These are phyloP conservation scores for Spodoptera picta DNA, from an alignment of 2,888 invertebrate species.

Conservation along the genomic window DNA sequence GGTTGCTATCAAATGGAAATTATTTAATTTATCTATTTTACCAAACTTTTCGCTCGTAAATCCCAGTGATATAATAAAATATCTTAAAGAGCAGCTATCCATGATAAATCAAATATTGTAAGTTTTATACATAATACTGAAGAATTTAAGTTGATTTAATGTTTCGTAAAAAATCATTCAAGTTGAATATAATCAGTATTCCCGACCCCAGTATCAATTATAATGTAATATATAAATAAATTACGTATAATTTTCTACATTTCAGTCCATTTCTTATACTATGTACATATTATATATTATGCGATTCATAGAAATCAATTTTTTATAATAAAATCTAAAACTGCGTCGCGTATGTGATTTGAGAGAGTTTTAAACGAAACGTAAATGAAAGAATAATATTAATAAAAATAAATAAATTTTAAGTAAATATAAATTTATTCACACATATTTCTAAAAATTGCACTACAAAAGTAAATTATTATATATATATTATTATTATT, in stretches of 20 bases:
- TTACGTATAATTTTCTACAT: no score
- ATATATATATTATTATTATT: slow-evolving; percentile 47
- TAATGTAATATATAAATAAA: no score
- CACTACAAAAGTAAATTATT: slow-evolving; percentile 72
- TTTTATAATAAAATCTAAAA: slow-evolving; percentile 67
- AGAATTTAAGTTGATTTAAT: not conserved
- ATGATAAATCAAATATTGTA: not conserved
- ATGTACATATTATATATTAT: no score
- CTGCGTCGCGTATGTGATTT: slow-evolving; percentile 81
- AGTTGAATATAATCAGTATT: no score
- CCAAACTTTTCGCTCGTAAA: no score
- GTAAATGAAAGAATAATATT: slow-evolving; percentile 68
- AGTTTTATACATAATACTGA: not conserved
- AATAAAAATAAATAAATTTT: slow-evolving; percentile 62
- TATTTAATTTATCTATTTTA: no score
- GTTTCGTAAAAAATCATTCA: not conserved
- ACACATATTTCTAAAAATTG: slow-evolving; percentile 81
- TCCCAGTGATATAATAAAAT: slow-evolving; percentile 4
- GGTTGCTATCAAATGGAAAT: no score
- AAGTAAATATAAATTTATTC: slow-evolving; percentile 73
- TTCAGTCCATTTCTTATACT: no score
- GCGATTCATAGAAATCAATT: not conserved
- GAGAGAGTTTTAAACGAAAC: slow-evolving; percentile 77
- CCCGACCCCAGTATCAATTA: no score
- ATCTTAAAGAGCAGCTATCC: not conserved